phyloP scores from a whole-genome alignment of 2,888 invertebrate genomes.

The Maniola hyperantus region DNA sequence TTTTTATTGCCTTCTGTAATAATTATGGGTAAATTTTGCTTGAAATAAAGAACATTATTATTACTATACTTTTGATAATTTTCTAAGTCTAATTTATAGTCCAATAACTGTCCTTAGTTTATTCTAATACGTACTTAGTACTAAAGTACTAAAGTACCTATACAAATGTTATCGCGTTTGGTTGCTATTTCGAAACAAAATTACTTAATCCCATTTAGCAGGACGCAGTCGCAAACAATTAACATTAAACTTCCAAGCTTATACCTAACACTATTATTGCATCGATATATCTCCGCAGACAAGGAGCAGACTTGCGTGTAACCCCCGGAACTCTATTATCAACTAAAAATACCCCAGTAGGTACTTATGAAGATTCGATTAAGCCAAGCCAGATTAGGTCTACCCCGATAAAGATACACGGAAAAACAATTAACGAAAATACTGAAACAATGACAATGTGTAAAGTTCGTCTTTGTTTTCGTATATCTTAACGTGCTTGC shows the following conservation, averaged over 20 bases:
- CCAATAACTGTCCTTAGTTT: no score
- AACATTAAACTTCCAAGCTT: conserved; percentile 46
- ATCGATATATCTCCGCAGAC: conserved; percentile 65
- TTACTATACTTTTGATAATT: no score
- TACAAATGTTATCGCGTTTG: background rate
- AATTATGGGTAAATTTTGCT: no score
- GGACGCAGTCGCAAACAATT: conserved; percentile 42
- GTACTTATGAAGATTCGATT: conserved; percentile 75
- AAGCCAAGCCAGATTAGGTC: conserved; percentile 65
- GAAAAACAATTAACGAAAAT: conserved; percentile 80
- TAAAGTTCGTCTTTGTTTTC: conserved; percentile 73
- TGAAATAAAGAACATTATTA: no score
- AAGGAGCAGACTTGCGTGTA: conserved; percentile 60
- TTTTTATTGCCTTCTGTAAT: no score
- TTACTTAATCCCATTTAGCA: conserved; percentile 30
- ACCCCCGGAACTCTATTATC: conserved; percentile 49
- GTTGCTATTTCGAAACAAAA: conserved; percentile 15
- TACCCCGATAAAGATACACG: conserved; percentile 72
- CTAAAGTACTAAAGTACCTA: no score
- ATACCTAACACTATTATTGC: conserved; percentile 55
- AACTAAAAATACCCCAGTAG: conserved; percentile 47
- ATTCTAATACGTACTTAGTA: no score
- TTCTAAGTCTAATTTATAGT: no score
- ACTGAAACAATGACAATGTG: conserved; percentile 73
- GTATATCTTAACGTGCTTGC: conserved; percentile 70